Conservation (phyloP, 2,888 invertebrate genomes). For the Macrophya alboannulata region DNA sequence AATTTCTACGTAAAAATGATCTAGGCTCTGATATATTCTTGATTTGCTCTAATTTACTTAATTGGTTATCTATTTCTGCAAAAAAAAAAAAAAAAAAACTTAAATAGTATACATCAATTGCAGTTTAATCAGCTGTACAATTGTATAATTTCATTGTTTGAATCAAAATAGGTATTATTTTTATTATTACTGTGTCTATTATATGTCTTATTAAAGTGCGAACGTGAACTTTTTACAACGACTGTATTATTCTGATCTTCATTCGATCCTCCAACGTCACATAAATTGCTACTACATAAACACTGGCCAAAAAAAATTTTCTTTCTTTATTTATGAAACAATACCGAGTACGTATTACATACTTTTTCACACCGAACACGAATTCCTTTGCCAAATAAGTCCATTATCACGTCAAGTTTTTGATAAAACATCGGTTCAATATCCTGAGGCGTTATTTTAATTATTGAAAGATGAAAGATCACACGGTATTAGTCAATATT, state of each 20-base stretch:
- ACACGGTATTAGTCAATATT: no score
- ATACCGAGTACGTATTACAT: not conserved
- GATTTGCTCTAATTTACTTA: not conserved
- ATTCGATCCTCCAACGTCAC: slow-evolving; percentile 18
- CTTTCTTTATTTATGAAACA: not conserved
- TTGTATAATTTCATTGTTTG: not conserved
- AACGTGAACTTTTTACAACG: not conserved
- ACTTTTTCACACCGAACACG: not conserved
- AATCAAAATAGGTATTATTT: not conserved
- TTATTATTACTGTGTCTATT: not conserved
- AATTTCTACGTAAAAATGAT: slow-evolving; percentile 19
- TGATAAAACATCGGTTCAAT: not conserved
- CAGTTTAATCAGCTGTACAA: slow-evolving; percentile 45
- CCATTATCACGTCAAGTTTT: not conserved
- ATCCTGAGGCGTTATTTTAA: not conserved
- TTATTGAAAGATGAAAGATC: no score
- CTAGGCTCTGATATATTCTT: not conserved
- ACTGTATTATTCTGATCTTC: not conserved
- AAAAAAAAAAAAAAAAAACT: no score
- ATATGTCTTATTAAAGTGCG: slow-evolving; percentile 19
- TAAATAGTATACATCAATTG: slow-evolving; percentile 38
- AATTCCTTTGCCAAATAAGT: no score
- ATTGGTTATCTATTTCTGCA: not conserved
- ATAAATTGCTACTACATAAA: not conserved
- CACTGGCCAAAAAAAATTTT: not conserved